Evolutionary conservation across 2,888 invertebrate species (phyloP), one percentile per base, ranked within the genome.

Genomic region (Drosophila mercatorum): DNA sequence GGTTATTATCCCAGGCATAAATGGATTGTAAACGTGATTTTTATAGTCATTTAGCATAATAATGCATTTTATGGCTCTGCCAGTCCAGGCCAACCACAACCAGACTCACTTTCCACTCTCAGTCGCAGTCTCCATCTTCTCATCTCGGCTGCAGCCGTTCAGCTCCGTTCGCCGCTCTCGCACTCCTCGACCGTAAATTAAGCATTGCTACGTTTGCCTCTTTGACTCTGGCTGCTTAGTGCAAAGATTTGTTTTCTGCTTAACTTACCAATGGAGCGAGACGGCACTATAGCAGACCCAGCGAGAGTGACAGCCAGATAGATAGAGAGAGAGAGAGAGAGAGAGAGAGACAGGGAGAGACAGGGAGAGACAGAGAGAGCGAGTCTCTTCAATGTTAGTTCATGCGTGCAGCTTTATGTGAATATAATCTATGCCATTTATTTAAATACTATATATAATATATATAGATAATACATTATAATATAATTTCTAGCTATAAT

Each of bases 11-110:
- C 89, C 90, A 83, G 88, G 89, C 91, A 91, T 90, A 92, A 92
- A 91, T 91, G 91, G 91, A 90, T 91, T 91, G 91, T 92, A 92
- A 91, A 92, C 91, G 91, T 92, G 91, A 91, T 91, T 92, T 92
- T 92, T 91, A 91, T 92, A 91, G 91, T 91, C 92, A 91, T 91
- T 91, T 91, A 92, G 91, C 91, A 91, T 91, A 91, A 91, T 91
- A 91, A 91, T 89, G 92, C 89, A 89, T 91, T 91, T 91, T 91
- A 90, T 89, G 91, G 88, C 73, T 76, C 75, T 71, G 75, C 83
- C 75, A 73, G 78, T 66, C 70, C 75, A 72, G 78, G 64, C 70
- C 67, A 41, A 49, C 47, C 60, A 55, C 38, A 52, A 22, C 58
- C 10, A 31, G 31, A 2, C 46, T 46, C 44, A 6, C 46, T 46